Conservation (phyloP, 2,888 invertebrate genomes). For the Balanococcus diminutus region DNA sequence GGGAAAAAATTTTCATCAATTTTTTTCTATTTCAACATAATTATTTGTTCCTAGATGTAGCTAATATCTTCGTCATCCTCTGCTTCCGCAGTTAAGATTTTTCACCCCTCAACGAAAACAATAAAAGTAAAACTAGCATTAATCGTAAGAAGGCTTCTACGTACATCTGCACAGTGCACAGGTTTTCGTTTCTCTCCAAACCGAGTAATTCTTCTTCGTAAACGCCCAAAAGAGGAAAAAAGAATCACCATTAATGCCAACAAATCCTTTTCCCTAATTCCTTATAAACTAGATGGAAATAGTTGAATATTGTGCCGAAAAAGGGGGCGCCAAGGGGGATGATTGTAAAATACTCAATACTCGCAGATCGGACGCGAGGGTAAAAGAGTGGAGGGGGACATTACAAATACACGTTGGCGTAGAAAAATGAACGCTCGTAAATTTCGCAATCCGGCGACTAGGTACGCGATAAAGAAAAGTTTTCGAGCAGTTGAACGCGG, state of each 20-base stretch:
- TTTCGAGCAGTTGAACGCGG: not conserved
- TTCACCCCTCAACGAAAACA: no score
- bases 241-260: not conserved
- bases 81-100: no score
- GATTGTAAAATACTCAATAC: not conserved
- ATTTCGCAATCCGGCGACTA: not conserved
- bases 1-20: no score
- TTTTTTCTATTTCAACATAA: no score
- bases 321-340: not conserved
- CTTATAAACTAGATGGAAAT: not conserved
- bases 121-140: not conserved
- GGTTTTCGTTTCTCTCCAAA: not conserved
- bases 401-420: no score
- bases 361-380: not conserved
- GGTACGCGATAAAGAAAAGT: not conserved
- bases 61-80: no score
- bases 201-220: not conserved
- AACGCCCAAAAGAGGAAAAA: not conserved
- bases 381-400: no score
- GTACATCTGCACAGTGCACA: not conserved
- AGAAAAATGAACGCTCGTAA: slow-evolving; percentile 37
- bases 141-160: no score
- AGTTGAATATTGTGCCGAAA: no score
- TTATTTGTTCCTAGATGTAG: no score
- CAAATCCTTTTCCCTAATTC: not conserved